Evolutionary conservation across 2,113 vertebrate genomes (phyloP), one percentile per base, ranked within the genome.

Genomic region (Ptilonorhynchus violaceus): DNA sequence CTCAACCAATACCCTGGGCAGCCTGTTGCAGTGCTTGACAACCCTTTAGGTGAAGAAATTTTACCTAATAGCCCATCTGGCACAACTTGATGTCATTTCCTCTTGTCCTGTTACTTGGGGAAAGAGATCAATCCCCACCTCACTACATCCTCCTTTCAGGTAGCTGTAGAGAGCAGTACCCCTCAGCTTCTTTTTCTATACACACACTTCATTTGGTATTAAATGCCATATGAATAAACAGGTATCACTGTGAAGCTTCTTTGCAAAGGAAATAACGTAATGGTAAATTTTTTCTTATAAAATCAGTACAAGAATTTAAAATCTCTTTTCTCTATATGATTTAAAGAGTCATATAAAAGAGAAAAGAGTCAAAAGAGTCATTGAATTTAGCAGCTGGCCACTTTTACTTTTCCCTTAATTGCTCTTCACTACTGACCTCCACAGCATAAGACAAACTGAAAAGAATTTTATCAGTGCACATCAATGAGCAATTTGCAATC

Each of bases 121-220:
- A 31, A 56, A 70, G 46, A 78, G 18, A 78, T 3, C 13, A 59
- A 59, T 39, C 6, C 15, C 7, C 28, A 67, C 19, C 27, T 74
- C 37, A 59, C 44, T 16, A 42, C 27, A 37, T 33, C 7, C 23
- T 46, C 19, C 6, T n/a, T 68, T 46, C 39, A 75, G 30, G 53
- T 53, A n/a, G 16, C 1, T 41, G 24, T 10, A 83, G 47, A 35
- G 14, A 35, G n/a, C 2, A 28, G 11, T 53, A 21, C 0, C 1
- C 24, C 39, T 82, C 30, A 41, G 9, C 17, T 13, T 50, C 59
- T 28, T 46, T 15, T 55, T 15, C 30, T 2, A 42, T 8, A 30
- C 33, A 67, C 3, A 37, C 13, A 11, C 21, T 62, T 46, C 10
- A 42, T 46, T n/a, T 27, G 17, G 4, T 50, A 69, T 41, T 85